Evolutionary conservation across 2,797 vertebrate genomes (phyloP).

Genomic region (Enteromius mattozi): DNA sequence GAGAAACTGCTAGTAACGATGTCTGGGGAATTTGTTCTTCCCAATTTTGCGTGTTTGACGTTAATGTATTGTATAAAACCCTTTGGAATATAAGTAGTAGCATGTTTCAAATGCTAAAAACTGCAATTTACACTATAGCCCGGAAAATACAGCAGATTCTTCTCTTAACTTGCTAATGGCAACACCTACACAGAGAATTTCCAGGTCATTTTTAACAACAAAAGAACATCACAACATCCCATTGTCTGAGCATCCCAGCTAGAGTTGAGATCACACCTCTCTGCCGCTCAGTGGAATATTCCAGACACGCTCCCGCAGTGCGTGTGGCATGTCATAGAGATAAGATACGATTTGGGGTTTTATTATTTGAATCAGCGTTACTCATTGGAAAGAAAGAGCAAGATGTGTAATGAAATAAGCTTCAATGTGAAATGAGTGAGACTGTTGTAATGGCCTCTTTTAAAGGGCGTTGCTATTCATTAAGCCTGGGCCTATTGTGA

Average conservation of each 20-base stretch:
- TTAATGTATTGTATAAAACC: not conserved
- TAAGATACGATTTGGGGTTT: constrained; percentile 36
- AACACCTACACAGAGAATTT: not conserved
- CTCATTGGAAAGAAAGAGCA: constrained; percentile 46
- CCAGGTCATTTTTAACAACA: not conserved
- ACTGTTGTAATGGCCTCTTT: constrained; percentile 56
- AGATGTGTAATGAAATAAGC: constrained; percentile 57
- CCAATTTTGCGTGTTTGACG: not conserved
- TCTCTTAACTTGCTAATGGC: not conserved
- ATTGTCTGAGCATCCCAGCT: not conserved
- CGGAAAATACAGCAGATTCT: not conserved
- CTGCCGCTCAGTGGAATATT: not conserved
- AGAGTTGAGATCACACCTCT: not conserved
- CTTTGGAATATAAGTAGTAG: not conserved
- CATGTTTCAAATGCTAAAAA: not conserved
- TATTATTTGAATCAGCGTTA: constrained; percentile 40
- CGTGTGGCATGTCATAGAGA: constrained; percentile 13
- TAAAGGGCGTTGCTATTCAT: constrained; percentile 60
- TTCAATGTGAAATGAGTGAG: constrained; percentile 47
- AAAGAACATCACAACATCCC: not conserved
- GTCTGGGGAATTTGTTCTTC: not conserved
- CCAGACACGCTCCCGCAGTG: not conserved
- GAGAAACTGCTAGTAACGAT: not conserved
- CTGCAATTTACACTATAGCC: not conserved
- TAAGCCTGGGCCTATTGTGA: constrained; percentile 54